A percentile compares a stretch with the other conserved stretches of the same genome.
Evolutionary conservation across 1,140 invertebrate genomes (phyloP).

Genomic region (Aphelenchoides fujianensis): DNA sequence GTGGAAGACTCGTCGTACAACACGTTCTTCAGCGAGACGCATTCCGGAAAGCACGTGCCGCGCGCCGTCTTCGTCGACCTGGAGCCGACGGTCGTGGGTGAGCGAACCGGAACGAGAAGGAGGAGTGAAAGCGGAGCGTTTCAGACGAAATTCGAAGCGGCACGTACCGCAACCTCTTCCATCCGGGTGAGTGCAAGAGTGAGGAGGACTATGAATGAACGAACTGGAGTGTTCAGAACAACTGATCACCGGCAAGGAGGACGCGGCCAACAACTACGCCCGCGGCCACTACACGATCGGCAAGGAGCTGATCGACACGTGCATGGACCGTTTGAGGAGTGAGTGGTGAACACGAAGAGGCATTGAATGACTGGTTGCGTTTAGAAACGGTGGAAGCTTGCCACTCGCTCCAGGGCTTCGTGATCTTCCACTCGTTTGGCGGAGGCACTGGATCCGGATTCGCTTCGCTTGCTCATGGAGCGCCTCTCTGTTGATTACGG

Average conservation of each 20-base stretch:
- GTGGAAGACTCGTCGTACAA: slow-evolving; percentile 65
- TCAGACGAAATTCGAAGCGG: slow-evolving; percentile 22
- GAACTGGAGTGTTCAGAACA: slow-evolving; percentile 66
- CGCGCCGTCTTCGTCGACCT: slow-evolving; percentile 78
- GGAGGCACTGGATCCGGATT: slow-evolving; percentile 76
- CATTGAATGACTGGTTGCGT: slow-evolving; percentile 32
- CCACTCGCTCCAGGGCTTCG: slow-evolving; percentile 77
- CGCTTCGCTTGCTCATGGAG: slow-evolving; percentile 74
- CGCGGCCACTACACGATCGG: slow-evolving; percentile 56
- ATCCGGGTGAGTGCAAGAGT: too few species aligned
- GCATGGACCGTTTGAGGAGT: slow-evolving; percentile 68
- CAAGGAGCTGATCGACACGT: slow-evolving; percentile 64
- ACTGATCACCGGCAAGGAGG: slow-evolving; percentile 66
- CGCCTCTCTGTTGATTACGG: slow-evolving; percentile 71
- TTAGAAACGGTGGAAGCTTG: slow-evolving; percentile 71
- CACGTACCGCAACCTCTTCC: slow-evolving; percentile 16
- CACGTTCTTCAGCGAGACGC: slow-evolving; percentile 67
- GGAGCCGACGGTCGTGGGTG: slow-evolving; percentile 80
- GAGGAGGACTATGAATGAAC: too few species aligned
- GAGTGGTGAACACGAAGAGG: slow-evolving; percentile 76
- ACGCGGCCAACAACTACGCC: slow-evolving; percentile 61
- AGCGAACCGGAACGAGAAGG: too few species aligned
- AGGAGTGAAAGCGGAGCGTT: too few species aligned
- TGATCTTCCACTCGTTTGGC: slow-evolving; percentile 86
- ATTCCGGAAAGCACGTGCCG: slow-evolving; percentile 74